Evolutionary conservation across 2,888 invertebrate species (phyloP).

Genomic region (Druceiella hillmani): DNA sequence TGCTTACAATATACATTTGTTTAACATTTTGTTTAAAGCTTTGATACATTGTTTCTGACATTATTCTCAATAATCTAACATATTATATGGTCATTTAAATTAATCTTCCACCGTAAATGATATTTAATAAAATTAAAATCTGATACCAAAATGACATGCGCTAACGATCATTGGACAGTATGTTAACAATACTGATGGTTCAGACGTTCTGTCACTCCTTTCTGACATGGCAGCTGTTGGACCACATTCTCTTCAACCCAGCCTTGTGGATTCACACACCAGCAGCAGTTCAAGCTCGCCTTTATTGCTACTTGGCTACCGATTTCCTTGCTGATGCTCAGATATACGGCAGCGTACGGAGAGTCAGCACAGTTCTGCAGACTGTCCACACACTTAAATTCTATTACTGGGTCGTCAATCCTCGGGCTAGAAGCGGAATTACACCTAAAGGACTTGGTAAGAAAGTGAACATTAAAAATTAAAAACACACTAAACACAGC

Average conservation of each 20-base stretch:
- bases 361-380: conserved; percentile 96
- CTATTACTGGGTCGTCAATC: conserved; percentile 99
- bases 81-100: too few species aligned
- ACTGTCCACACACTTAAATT: conserved; percentile 98
- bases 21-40: too few species aligned
- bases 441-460: conserved; percentile 91
- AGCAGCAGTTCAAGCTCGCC: conserved; percentile 87
- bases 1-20: too few species aligned
- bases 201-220: conserved; percentile 89
- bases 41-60: too few species aligned
- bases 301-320: conserved; percentile 98
- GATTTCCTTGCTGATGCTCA: conserved; percentile 97
- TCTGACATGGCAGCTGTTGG: conserved; percentile 93
- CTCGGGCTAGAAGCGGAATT: conserved; percentile 90
- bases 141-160: too few species aligned
- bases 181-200: conserved; percentile 56
- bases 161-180: conserved; percentile 49
- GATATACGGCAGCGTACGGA: conserved; percentile 92
- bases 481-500: not conserved
- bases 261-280: conserved; percentile 98
- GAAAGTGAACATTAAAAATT: conserved; percentile 29
- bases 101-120: too few species aligned
- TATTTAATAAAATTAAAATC: too few species aligned
- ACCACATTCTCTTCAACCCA: conserved; percentile 99
- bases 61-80: too few species aligned